Evolutionary conservation across 2,113 vertebrate genomes (phyloP).

Genomic region (Pycnonotus jocosus): DNA sequence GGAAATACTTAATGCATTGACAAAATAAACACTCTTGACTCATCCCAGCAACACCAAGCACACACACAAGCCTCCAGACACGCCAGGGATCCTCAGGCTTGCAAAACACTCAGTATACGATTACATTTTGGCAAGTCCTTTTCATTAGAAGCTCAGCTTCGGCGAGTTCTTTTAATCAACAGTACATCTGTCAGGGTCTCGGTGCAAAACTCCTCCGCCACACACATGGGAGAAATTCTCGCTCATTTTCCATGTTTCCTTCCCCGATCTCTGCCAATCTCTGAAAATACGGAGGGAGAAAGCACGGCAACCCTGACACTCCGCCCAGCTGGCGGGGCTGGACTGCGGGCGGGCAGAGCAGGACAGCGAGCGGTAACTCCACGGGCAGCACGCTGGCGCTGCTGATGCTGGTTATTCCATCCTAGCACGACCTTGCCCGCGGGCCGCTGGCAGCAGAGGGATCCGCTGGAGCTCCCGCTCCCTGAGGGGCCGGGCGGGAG

Average conservation of each 20-base stretch:
- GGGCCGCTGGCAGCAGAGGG: neutral
- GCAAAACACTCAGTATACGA: neutral
- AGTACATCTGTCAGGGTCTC: neutral
- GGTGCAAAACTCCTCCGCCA: neutral
- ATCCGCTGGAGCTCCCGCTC: too few species aligned
- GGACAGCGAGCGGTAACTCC: rapidly evolving
- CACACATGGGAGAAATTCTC: neutral
- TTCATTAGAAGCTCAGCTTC: neutral
- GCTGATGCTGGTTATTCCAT: rapidly evolving
- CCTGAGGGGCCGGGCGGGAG: neutral
- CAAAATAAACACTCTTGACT: neutral
- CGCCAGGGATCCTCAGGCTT: neutral
- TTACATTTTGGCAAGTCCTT: neutral
- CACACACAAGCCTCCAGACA: neutral
- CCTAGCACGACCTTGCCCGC: neutral
- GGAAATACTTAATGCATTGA: neutral
- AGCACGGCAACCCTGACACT: neutral
- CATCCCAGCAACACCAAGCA: neutral
- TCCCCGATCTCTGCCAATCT: too few species aligned
- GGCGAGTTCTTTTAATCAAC: neutral
- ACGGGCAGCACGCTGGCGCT: rapidly evolving
- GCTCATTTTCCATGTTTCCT: neutral
- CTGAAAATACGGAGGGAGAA: neutral
- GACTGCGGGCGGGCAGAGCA: neutral
- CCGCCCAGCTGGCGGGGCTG: neutral